Base-by-base conservation (phyloP, 2,797 vertebrate species). In the Lepus oiostolus region DNA sequence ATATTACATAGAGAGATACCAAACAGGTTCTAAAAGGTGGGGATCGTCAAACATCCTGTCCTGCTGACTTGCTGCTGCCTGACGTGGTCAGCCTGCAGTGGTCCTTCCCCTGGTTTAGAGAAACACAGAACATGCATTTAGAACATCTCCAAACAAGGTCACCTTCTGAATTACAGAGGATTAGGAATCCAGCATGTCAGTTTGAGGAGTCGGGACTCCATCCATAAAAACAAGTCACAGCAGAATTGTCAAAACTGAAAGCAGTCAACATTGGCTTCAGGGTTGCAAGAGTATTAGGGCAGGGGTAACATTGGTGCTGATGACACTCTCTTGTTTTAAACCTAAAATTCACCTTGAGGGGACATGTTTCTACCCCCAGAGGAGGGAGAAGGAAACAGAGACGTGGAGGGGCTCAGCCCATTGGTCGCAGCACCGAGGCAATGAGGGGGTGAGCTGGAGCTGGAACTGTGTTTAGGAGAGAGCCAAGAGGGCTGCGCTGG, bases 401-500 rank as follows among this genome's bases (percentile, higher is more conserved):
- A 28, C 22, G 13, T 35, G 28, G 14, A 85, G 28, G 50, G 0
- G 17, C 30, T 4, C 16, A 1, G 2, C 2, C 3, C 1, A 7
- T 0, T 8, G 21, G 1, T 0, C 2, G 22, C 21, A 14, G 24
- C 9, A 19, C 2, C 13, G 1, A 75, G 30, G 4, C 7, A 63
- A 2, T 2, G 5, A 14, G 9, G 12, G 11, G 0, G 14, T 1
- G 7, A 1, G 9, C 22, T 26, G 26, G 22, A 30, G 19, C 86
- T 3, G 17, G 50, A 72, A 22, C 35, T 58, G 54, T 19, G 17
- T 14, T 58, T 58, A 58, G 54, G 54, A 14, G 54, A 54, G 52
- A 19, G 54, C 5, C 17, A 13, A 58, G 54, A 58, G 54, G 54
- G 8, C 42, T 47, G 42, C 1, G 7, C 42, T 47, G 42, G 42